Evolutionary conservation across 2,888 invertebrate genomes (phyloP).

Genomic region (Cheilosia impressa): DNA sequence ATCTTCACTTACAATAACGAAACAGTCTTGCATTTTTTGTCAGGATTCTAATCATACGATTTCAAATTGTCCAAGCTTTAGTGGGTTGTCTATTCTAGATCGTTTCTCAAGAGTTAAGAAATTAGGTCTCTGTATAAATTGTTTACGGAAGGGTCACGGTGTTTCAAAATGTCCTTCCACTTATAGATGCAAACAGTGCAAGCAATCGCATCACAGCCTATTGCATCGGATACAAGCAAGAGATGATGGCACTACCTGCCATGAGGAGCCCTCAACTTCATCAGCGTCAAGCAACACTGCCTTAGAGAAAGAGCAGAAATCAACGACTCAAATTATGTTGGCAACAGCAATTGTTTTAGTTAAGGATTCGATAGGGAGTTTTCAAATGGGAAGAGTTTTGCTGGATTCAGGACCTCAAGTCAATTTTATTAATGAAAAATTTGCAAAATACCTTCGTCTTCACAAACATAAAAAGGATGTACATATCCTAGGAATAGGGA

Average conservation of each 20-base stretch:
- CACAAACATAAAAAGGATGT: slow-evolving; percentile 6
- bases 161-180: too few species aligned
- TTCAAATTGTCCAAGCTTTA: too few species aligned
- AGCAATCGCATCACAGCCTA: neutral
- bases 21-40: too few species aligned
- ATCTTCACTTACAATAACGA: too few species aligned
- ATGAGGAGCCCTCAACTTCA: neutral
- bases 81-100: too few species aligned
- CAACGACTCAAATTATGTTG: slow-evolving; percentile 28
- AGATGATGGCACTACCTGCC: too few species aligned
- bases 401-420: slow-evolving; percentile 42
- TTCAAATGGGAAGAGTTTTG: slow-evolving; percentile 9
- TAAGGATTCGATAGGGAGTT: neutral
- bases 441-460: slow-evolving; percentile 17
- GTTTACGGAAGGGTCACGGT: too few species aligned
- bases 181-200: slow-evolving; percentile 22
- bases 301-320: slow-evolving; percentile 19
- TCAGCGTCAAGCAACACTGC: slow-evolving; percentile 9
- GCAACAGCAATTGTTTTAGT: slow-evolving; percentile 36
- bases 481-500: slow-evolving; percentile 19
- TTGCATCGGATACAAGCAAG: neutral
- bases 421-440: slow-evolving; percentile 30
- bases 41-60: too few species aligned
- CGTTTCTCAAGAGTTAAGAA: neutral
- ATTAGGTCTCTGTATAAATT: neutral